A percentile compares a stretch with the other conserved stretches of the same genome.
Evolutionary conservation across 2,888 invertebrate species (phyloP).

Genomic region (Folsomia candida): DNA sequence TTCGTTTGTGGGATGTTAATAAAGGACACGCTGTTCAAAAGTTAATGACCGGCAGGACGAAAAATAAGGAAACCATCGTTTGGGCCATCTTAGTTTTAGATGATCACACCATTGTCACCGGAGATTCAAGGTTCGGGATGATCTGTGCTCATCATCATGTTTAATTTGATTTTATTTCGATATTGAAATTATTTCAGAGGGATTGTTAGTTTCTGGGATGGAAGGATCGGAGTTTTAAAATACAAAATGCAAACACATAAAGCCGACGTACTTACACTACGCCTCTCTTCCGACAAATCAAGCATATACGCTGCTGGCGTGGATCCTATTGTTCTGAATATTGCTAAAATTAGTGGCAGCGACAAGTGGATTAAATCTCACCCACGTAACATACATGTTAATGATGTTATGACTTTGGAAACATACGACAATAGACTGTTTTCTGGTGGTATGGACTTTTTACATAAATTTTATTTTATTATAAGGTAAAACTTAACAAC

Average conservation of each 20-base stretch:
- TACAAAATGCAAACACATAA: slow-evolving; percentile 77
- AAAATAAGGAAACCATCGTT: slow-evolving; percentile 71
- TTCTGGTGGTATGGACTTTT: slow-evolving; percentile 63
- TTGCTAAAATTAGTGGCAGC: slow-evolving; percentile 64
- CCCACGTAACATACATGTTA: slow-evolving; percentile 76
- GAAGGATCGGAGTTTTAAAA: slow-evolving; percentile 71
- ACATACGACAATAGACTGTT: slow-evolving; percentile 66
- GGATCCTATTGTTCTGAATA: slow-evolving; percentile 75
- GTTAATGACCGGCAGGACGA: slow-evolving; percentile 69
- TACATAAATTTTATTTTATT: slow-evolving; percentile 12
- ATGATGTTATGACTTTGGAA: slow-evolving; percentile 77
- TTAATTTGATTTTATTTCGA: not conserved
- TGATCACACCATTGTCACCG: slow-evolving; percentile 80
- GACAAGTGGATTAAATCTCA: slow-evolving; percentile 80
- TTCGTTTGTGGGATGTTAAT: slow-evolving; percentile 81
- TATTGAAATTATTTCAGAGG: slow-evolving; percentile 59
- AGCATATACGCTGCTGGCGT: slow-evolving; percentile 73
- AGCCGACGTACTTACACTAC: slow-evolving; percentile 74
- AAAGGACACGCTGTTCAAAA: slow-evolving; percentile 81
- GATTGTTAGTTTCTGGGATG: slow-evolving; percentile 84
- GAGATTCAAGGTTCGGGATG: slow-evolving; percentile 65
- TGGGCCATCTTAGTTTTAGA: slow-evolving; percentile 80
- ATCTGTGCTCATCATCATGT: not conserved
- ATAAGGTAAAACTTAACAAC: not conserved
- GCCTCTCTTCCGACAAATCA: slow-evolving; percentile 68